Base-by-base conservation (phyloP, 1,140 invertebrate species). In the Aphidius gifuensis region DNA sequence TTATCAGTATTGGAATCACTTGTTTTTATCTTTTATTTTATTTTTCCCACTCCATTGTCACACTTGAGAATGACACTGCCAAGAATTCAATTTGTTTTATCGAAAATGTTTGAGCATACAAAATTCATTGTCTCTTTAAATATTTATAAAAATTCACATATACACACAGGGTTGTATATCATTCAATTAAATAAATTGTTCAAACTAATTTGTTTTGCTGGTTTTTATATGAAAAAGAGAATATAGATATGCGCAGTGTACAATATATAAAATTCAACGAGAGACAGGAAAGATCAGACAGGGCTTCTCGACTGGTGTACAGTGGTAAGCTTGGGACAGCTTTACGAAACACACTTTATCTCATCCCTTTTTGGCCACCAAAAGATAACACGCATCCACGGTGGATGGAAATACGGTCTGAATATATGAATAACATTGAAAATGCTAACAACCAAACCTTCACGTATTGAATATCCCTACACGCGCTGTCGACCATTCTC, bases 391-490 rank as follows among this genome's bases (percentile, higher is more conserved):
- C 68, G 68, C 69, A 70, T 70, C 70, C 66, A 72, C 69, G 67
- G 70, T 69, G 64, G 65, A 60, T 50, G 62, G 56, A 55, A 55
- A 55, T 61, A 65, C 64, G 62, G 67, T 69, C 73, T 74, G 78
- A 76, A 79, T 79, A 79, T 74, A 79, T 80, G 77, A 80, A 80
- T 80, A 80, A 79, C 73, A 80, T 80, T 80, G 74, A 69, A 68
- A 55, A 78, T 74, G 76, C 75, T 79, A 79, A 79, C 76, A 75
- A 75, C 71, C 68, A 64, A 55, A 44, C 39, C 32, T 44, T 59
- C 40, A 73, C 72, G 74, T 75, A 80, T 79, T 77, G 77, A 78
- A 80, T 78, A 72, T 78, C 75, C 57, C 32, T 76, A 74, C 71
- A 73, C 69, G 71, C 71, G 66, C 69, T 66, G 49, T 40, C 32